Evolutionary conservation across 2,113 vertebrate species (phyloP), one percentile per base, ranked within the genome.

Genomic region (Trochalopteron elliotii): DNA sequence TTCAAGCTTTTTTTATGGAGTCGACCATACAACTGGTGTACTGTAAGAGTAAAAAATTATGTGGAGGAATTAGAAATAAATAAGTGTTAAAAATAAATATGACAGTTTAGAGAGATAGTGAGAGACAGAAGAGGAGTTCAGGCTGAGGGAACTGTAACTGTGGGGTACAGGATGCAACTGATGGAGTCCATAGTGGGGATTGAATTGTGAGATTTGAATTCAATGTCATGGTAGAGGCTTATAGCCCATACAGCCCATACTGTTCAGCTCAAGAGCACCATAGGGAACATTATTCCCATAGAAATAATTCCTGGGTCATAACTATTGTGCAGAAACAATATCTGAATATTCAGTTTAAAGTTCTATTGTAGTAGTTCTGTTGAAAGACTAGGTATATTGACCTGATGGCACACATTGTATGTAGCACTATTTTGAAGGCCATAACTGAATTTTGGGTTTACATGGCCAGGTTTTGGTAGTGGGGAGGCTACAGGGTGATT

Each of bases 211-310:
- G 2, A 2, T 47, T 88, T 85, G 24, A 14, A 13, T 84, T 78
- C 47, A 59, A 1, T n/a, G 6, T 15, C 24, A 19, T 44, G 24
- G 10, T 3, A 69, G 11, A 65, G 6, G 8, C 35, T 67, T 64
- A 24, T 5, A 49, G 37, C 12, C 40, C 40, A 40, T 40, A 40
- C 79, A 37, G 4, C 6, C 6, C 33, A 24, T 19, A 27, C 2
- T 39, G 2, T 39, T 64, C 35, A 55, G 17, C 7, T 84, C 56
- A 67, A 39, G 12, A 81, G 9, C 57, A 4, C 1, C 19, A 52
- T 1, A 22, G 11, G 15, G 6, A 1, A 2, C 12, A 40, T 42
- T 76, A 50, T 44, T 69, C 4, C 50, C 7, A 17, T 0, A 80
- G 10, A 72, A 76, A 45, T 42, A 19, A 50, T 72, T 56, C 47